Conservation (phyloP, 2,797 vertebrate genomes). For the Ptychobarbus kaznakovi region DNA sequence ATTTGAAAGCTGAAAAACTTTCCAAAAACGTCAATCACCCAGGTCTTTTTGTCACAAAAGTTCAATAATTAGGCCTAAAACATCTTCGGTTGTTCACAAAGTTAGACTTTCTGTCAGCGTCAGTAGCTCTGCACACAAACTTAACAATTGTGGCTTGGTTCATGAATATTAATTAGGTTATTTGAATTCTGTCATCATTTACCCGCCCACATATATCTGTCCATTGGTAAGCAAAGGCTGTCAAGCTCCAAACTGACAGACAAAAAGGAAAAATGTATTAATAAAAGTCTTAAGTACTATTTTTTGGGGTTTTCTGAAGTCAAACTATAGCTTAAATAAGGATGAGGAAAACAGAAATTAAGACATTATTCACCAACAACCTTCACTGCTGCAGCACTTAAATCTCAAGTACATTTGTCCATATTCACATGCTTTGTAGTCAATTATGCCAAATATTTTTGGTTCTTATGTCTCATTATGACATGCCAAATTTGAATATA, state of each 20-base stretch:
- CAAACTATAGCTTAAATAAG: neutral
- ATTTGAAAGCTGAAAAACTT: neutral
- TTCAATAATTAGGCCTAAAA: neutral
- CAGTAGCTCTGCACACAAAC: neutral
- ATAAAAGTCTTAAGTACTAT: too few relatives aligned
- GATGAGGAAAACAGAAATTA: neutral
- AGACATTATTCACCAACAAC: neutral
- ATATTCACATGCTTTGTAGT: neutral
- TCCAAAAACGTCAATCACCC: neutral
- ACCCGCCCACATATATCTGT: neutral
- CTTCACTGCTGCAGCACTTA: neutral
- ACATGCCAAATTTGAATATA: neutral
- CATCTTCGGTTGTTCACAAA: neutral
- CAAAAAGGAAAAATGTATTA: neutral
- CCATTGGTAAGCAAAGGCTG: neutral
- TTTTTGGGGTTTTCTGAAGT: neutral
- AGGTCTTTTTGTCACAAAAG: neutral
- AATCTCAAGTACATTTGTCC: neutral
- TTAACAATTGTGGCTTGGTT: neutral
- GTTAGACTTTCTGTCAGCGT: neutral
- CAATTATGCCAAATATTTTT: neutral
- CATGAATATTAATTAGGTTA: slow-evolving; percentile 25
- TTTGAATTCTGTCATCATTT: neutral
- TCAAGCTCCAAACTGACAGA: neutral
- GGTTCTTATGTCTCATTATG: neutral